Conservation (phyloP, 2,888 invertebrate genomes). For the Achlya flavicornis region DNA sequence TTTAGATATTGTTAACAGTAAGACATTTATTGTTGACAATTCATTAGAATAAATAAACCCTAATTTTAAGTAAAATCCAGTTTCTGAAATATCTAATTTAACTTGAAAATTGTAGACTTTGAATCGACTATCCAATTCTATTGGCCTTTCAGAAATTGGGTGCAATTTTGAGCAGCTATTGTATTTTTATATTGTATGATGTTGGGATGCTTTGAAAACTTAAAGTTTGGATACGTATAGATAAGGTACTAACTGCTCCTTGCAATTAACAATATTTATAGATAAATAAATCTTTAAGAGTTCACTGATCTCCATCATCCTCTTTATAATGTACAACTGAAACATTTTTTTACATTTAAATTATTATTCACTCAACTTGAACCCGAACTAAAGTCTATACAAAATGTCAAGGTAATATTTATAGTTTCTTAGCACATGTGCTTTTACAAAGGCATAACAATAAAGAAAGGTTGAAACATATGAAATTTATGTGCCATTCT, state of each 20-base stretch:
- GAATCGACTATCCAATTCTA: slow-evolving; percentile 2
- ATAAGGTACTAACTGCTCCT: slow-evolving; percentile 1
- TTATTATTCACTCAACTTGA: background rate
- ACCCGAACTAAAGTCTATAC: background rate
- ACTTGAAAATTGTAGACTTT: slow-evolving; percentile 18
- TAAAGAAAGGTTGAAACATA: background rate
- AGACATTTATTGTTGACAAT: slow-evolving; percentile 55
- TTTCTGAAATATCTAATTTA: slow-evolving; percentile 18
- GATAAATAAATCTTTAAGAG: background rate
- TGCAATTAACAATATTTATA: background rate
- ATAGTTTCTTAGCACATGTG: background rate
- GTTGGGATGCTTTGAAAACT: slow-evolving; percentile 10
- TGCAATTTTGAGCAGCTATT: slow-evolving; percentile 31
- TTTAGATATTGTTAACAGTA: slow-evolving; percentile 55
- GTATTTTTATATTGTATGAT: slow-evolving; percentile 23
- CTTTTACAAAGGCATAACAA: background rate
- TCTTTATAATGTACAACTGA: background rate
- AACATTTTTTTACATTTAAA: background rate
- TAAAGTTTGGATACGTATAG: slow-evolving; percentile 6
- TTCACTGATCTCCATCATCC: slow-evolving; percentile 1
- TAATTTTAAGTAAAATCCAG: slow-evolving; percentile 45
- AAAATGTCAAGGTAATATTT: background rate
- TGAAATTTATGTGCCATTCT: slow-evolving; percentile 7
- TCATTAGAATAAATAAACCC: slow-evolving; percentile 47
- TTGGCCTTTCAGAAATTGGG: slow-evolving; percentile 21